Percentiles rank a stretch among this genome's conserved stretches.
These are phyloP conservation scores for Zaprionus bogoriensis DNA, from an alignment of 2,888 invertebrate species.

Conservation along the genomic window DNA sequence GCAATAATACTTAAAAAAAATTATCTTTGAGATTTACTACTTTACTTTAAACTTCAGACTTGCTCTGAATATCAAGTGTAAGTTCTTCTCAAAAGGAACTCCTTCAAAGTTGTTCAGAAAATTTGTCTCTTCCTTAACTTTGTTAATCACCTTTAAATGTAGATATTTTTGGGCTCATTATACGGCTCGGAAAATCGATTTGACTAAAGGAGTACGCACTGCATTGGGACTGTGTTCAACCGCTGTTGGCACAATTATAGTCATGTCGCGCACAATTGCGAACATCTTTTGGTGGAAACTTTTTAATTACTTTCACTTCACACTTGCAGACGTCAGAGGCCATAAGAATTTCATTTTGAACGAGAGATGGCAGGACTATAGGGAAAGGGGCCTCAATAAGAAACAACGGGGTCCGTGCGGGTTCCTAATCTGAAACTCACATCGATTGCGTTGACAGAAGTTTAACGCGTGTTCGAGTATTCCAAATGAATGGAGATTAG, in stretches of 20 bases:
- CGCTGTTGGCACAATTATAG: background rate
- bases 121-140: background rate
- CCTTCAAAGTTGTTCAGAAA: too few species aligned
- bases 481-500: slow-evolving; percentile 41
- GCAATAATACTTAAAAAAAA: too few species aligned
- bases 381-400: background rate
- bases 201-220: slow-evolving; percentile 2
- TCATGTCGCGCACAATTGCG: background rate
- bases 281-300: slow-evolving; percentile 17
- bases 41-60: too few species aligned
- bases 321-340: slow-evolving; percentile 31
- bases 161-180: background rate
- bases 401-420: slow-evolving; percentile 14
- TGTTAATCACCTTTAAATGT: background rate
- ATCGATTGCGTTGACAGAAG: slow-evolving; percentile 45
- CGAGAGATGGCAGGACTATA: background rate
- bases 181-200: background rate
- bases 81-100: too few species aligned
- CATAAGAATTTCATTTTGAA: slow-evolving; percentile 23
- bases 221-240: background rate
- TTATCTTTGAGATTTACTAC: too few species aligned
- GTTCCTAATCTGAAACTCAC: slow-evolving; percentile 33
- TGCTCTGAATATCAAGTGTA: too few species aligned
- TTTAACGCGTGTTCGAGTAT: slow-evolving; percentile 20
- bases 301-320: slow-evolving; percentile 55